Base-by-base conservation (phyloP, 2,888 invertebrate genomes). In the Pycnomerus fuliginosus region DNA sequence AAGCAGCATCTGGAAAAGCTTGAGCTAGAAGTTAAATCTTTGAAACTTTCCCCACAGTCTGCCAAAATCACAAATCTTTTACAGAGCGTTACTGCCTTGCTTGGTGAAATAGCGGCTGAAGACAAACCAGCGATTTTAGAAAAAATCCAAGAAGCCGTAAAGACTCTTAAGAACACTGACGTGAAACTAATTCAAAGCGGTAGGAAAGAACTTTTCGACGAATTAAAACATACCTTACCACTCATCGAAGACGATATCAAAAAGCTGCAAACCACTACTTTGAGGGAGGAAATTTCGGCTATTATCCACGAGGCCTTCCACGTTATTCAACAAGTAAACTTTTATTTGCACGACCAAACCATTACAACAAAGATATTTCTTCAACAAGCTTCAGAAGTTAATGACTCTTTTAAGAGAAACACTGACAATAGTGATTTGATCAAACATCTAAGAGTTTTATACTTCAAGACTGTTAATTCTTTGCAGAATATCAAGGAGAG, bases 401-500 rank as follows among this genome's bases (percentile, higher is more conserved):
- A 39, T 14, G 33, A 39, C 17, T 16, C 20, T 14, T 8, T 40
- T 2, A 39, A 38, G 14, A 23, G 2, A 14, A 11, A 30, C 13
- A 37, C 35, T 39, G 47, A 39, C 16, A 25, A 48, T 13, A 14
- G 24, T 12, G 53, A 56, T 4, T 23, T 60, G 2, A 20, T 56
- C 24, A 57, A 57, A 44, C 49, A 56, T 37, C 30, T 55, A 13
- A 24, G 53, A 37, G 38, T 58, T 10, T 24, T 64, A 4, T 38
- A 61, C 16, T 55, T 53, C 23, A 61, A 61, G 41, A 44, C 49
- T 23, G 5, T 49, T 3, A 46, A 48, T 28, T 37, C 35, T 32
- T 37, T 63, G 1, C 52, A 58, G 46, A 53, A 55, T 17, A 52
- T 61, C 14, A 55, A 57, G 47, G 50, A 58, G 27, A 38, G 44